Base-by-base conservation (phyloP, 2,888 invertebrate species). In the Drosophila multiciliata region DNA sequence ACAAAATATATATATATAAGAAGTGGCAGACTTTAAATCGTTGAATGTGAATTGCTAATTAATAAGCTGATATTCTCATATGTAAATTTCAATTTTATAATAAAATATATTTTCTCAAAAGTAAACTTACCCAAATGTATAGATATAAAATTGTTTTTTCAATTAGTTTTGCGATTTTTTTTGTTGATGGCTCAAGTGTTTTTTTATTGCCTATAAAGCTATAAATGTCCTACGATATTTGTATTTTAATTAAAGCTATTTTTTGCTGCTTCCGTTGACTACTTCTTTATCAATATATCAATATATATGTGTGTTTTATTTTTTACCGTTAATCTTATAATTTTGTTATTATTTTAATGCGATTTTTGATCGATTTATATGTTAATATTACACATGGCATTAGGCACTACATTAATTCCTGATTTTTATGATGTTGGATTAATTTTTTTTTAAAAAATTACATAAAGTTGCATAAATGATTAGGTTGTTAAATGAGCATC, bases 341-440 rank as follows among this genome's bases (percentile, higher is more conserved):
- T 49, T 58, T 36, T 42, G 9, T 23, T 62, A 45, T 48, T 26
- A 49, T 64, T 59, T 48, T 52, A 67, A 58, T 49, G 45, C 42
- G 67, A 54, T 59, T 68, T 62, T 50, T 66, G 54, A 55, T 63
- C 35, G 36, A 45, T 61, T 69, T 60, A 49, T 63, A 49, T 60
- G 58, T 64, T 70, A 48, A 78, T 71, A 75, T 74, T 81, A 72
- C 68, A 85, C 83, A 68, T 70, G 66, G 66, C 79, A 79, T 87
- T 87, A 87, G 86, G 87, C 86, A 87, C 86, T 84, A 84, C 80
- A 76, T 80, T 84, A 80, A 79, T 85, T 89, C 78, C 86, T 84
- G 87, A 82, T 70, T 73, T 75, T 70, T 55, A 49, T 64, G 59
- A 58, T 74, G 61, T 59, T 68, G 45, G 74, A 70, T 73, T 75